Base-by-base conservation (phyloP, 2,888 invertebrate genomes). In the Leptopterna dolabrata region DNA sequence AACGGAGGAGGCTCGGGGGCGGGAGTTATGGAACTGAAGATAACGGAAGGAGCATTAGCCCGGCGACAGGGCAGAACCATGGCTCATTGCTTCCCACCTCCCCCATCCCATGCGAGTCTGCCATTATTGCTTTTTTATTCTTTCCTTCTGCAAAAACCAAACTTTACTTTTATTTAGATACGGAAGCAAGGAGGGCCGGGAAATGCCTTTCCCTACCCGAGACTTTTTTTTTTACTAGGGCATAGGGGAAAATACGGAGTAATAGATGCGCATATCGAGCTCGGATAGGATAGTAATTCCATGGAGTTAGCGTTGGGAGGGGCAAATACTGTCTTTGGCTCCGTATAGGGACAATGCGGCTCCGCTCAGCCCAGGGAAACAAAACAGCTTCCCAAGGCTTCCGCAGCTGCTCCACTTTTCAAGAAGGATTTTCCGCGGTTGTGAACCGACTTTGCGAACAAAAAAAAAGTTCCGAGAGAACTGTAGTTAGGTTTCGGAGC, bases 51-150 rank as follows among this genome's bases (percentile, higher is more conserved):
- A 81, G 55, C 81, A 81, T 81, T 81, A 81, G 81, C 81, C 19
- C 24, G 81, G 51, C 81, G 81, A 81, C 81, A 81, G 30, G 81
- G 55, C 81, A 51, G 30, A 55, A 16, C 85, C 47, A 85, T 73
- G 85, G 85, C 85, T 85, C 85, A 85, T 85, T 85, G 85, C 85
- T 71, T 76, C 73, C 47, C 2, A 19, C 47, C 16, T 13, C n/a
- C 71, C 30, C 83, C 71, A 24, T 30, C 30, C 43, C 76, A 24
- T 51, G 16, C 41, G 71, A 24, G 27, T n/a, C 36, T 11, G 45
- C 41, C 85, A 7, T 85, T 85, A 85, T 85, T 85, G 85, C 85
- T 85, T 85, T 85, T 85, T 85, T 85, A 85, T 85, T 73, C 85
- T 76, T 85, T 76, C 24, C 47, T n/a, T 30, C n/a, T 45, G 73